Evolutionary conservation across 2,113 vertebrate genomes (phyloP).

Genomic region (Thymallus thymallus): DNA sequence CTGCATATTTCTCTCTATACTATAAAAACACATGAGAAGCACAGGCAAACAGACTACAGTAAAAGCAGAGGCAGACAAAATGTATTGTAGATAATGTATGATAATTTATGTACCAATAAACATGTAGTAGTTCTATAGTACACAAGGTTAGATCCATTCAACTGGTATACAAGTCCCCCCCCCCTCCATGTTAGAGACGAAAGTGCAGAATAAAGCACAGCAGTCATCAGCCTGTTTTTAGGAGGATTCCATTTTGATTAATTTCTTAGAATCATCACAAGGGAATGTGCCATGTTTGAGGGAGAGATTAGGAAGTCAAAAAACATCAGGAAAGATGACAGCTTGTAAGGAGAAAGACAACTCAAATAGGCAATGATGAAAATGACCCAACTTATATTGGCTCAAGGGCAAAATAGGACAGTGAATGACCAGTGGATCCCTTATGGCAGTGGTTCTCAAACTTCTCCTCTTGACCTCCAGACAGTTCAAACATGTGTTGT

Average conservation of each 20-base stretch:
- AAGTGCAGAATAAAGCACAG: constrained; percentile 26
- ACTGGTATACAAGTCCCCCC: no score
- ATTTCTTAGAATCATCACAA: neutral
- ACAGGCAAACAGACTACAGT: no score
- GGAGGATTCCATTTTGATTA: neutral
- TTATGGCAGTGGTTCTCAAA: no score
- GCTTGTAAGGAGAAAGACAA: neutral
- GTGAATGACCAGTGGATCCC: neutral
- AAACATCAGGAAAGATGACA: constrained; percentile 11
- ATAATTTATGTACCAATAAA: no score
- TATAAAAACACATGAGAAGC: no score
- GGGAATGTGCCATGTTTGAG: neutral
- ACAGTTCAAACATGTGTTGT: no score
- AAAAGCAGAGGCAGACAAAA: no score
- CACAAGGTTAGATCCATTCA: no score
- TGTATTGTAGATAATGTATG: no score
- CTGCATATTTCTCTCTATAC: no score
- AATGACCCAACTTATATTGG: neutral
- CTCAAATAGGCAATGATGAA: neutral
- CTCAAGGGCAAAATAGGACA: neutral
- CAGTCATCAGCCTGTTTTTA: constrained; percentile 25
- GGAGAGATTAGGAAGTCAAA: neutral
- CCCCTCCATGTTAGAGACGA: neutral
- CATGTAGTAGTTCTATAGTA: no score
- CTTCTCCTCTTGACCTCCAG: no score